Evolutionary conservation across 1,140 invertebrate species (phyloP), one percentile per base, ranked within the genome.

Genomic region (Camponotus pennsylvanicus): DNA sequence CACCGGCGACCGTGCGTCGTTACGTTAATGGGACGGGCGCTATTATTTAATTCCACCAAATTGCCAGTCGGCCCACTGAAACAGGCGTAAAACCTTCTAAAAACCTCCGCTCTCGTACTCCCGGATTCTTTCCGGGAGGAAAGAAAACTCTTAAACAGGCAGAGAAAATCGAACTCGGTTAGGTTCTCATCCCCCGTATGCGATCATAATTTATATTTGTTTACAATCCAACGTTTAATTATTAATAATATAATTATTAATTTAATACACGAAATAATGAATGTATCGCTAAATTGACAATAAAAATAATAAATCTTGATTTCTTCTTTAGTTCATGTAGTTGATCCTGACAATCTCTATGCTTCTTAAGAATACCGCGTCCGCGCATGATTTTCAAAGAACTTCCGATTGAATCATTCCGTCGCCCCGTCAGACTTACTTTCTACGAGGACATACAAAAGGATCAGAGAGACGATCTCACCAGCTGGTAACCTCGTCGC

Each of bases 31-130:
- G 89, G 89, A 88, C 88, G 89, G 89, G 66, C 79, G 86, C 86
- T 91, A 91, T 91, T 91, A 91, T 91, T 91, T 91, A 91, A 90
- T 91, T 91, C 78, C 69, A 86, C 83, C 64, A 88, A 91, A 91
- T 90, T 91, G 80, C 86, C 75, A 61, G 64, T 34, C 89, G 87
- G 66, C 67, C 77, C 80, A 55, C 89, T 61, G 85, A 82, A 90
- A 88, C 86, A 86, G 73, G 89, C 89, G 88, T 90, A 90, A 90
- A 90, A 75, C 80, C 71, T 88, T 64, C 84, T 90, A 90, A 90
- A 90, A 90, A 88, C 84, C 82, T 66, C 82, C 88, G 71, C 59
- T 59, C 59, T 69, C 34, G 61, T 66, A 85, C 88, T 82, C 71
- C 82, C 45, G 78, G n/a, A 78, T 87, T 89, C 89, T 83, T 86